These are phyloP conservation scores for Donacobius atricapilla DNA, from an alignment of 2,113 vertebrate species.

Conservation along the genomic window DNA sequence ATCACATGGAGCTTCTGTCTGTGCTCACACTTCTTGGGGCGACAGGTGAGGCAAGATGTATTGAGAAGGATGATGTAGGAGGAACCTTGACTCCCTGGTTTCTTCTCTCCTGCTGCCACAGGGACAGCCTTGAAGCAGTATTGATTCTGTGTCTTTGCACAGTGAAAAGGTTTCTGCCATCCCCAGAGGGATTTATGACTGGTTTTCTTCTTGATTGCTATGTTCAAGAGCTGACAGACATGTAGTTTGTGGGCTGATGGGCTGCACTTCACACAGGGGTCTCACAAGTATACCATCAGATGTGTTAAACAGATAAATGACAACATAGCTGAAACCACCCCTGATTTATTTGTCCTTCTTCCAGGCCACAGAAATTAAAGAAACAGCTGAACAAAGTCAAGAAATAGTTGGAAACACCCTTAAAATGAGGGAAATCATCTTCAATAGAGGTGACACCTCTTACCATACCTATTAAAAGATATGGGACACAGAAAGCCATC, in stretches of 20 bases:
- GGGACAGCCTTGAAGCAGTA: background rate
- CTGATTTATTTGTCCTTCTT: background rate
- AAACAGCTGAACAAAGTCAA: background rate
- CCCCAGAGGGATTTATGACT: background rate
- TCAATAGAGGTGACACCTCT: background rate
- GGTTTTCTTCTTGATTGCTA: background rate
- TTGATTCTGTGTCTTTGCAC: background rate
- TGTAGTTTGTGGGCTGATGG: background rate
- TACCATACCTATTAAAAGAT: background rate
- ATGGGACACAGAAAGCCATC: background rate
- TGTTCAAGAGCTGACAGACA: background rate
- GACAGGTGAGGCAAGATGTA: background rate
- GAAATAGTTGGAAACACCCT: background rate
- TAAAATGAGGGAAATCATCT: background rate
- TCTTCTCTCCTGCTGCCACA: background rate
- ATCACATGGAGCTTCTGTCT: background rate
- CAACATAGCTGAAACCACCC: rapidly evolving
- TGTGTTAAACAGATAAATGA: background rate
- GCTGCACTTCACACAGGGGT: background rate
- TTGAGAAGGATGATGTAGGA: background rate
- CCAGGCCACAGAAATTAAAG: background rate
- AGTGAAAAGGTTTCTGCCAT: background rate
- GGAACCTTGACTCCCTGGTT: background rate
- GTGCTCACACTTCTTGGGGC: background rate
- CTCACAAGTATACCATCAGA: rapidly evolving